Conservation (phyloP, 1,140 invertebrate species). For the Lerema accius region DNA sequence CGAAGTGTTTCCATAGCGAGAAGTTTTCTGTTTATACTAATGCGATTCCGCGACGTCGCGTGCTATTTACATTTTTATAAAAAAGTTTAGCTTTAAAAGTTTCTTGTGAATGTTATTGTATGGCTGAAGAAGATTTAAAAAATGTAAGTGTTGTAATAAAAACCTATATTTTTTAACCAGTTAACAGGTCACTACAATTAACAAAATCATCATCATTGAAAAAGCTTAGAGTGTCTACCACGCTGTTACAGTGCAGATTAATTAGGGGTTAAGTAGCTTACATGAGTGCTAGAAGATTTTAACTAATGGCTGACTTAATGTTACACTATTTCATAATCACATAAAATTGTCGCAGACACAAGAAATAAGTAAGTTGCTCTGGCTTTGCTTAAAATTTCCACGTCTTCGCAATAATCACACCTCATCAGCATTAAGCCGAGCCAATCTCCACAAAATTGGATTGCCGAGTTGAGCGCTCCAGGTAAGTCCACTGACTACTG, state of each 20-base stretch:
- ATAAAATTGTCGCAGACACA: neutral
- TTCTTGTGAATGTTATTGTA: neutral
- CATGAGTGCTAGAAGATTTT: no score
- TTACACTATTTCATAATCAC: no score
- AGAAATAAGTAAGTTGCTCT: neutral
- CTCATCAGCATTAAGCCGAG: slow-evolving; percentile 41
- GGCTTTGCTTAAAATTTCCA: neutral
- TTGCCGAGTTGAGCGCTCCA: slow-evolving; percentile 7
- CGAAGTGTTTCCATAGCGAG: slow-evolving; percentile 28
- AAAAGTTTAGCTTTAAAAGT: neutral
- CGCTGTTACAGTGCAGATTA: no score
- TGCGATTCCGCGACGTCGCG: slow-evolving; percentile 18
- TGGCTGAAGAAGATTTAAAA: neutral
- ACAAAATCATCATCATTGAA: no score
- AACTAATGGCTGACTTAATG: no score
- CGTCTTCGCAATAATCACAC: slow-evolving; percentile 20
- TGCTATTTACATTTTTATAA: slow-evolving; percentile 31
- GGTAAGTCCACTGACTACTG: slow-evolving; percentile 4
- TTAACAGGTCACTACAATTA: no score
- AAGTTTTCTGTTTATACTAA: slow-evolving; percentile 34
- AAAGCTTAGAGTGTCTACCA: no score
- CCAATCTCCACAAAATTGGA: slow-evolving; percentile 42
- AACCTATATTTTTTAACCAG: neutral
- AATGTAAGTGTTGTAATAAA: neutral
- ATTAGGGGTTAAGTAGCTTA: no score